Evolutionary conservation across 2,888 invertebrate species (phyloP).

Genomic region (Melolontha melolontha): DNA sequence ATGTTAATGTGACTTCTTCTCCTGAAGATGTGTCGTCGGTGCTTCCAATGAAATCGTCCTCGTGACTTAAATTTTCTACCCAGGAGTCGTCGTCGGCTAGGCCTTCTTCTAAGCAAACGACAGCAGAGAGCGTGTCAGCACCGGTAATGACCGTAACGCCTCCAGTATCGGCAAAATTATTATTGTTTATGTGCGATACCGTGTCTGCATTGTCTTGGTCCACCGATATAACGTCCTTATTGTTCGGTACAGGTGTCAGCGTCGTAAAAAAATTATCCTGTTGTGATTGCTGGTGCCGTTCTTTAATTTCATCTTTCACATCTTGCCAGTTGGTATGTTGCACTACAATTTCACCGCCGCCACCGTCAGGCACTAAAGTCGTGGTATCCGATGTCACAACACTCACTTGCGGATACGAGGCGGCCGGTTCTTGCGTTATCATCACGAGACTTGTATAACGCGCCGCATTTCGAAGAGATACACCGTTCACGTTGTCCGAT

Average conservation of each 20-base stretch:
- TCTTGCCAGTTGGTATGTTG: slow-evolving; percentile 75
- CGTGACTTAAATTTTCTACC: slow-evolving; percentile 89
- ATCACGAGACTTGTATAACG: slow-evolving; percentile 90
- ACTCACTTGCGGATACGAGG: slow-evolving; percentile 71
- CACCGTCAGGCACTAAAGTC: slow-evolving; percentile 70
- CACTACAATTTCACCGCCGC: slow-evolving; percentile 70
- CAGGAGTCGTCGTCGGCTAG: slow-evolving; percentile 91
- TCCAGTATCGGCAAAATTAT: slow-evolving; percentile 57
- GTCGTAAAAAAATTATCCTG: too few relatives aligned
- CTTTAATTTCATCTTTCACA: slow-evolving; percentile 57
- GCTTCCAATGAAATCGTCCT: slow-evolving; percentile 75
- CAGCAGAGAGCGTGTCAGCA: slow-evolving; percentile 77
- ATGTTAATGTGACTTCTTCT: slow-evolving; percentile 72
- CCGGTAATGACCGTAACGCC: slow-evolving; percentile 79
- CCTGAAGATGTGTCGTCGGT: slow-evolving; percentile 75
- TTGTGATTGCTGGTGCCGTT: background rate
- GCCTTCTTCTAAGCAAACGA: slow-evolving; percentile 85
- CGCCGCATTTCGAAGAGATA: slow-evolving; percentile 64
- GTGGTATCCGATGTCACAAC: slow-evolving; percentile 83
- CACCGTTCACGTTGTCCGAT: slow-evolving; percentile 57
- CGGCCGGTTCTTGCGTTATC: slow-evolving; percentile 81
- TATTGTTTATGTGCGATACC: slow-evolving; percentile 53
- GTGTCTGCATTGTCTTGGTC: slow-evolving; percentile 48
- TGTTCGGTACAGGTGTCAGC: slow-evolving; percentile 44
- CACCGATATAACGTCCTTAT: slow-evolving; percentile 51